Percentiles rank a stretch among this genome's conserved stretches.
phyloP scores from a whole-genome alignment of 2,888 invertebrate species.

The Temnothorax rugatulus region DNA sequence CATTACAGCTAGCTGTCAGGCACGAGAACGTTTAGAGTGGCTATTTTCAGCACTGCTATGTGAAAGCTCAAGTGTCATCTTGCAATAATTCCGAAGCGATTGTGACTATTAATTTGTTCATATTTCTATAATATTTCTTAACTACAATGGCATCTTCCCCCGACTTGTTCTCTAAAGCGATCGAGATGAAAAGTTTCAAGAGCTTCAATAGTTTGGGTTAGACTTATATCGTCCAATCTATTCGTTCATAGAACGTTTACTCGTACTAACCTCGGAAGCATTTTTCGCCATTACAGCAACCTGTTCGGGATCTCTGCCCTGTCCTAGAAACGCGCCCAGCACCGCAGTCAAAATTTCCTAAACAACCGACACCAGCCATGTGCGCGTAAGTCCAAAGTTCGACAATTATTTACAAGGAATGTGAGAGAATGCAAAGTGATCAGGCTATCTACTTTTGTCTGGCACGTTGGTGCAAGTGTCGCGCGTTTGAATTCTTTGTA shows the following conservation, averaged over 20 bases:
- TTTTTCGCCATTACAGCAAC: constrained; percentile 98
- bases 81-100: too few species aligned
- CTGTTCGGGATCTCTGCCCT: constrained; percentile 95
- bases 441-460: not conserved
- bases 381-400: constrained; percentile 79
- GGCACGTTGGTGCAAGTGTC: constrained; percentile 5
- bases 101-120: too few species aligned
- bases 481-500: not conserved
- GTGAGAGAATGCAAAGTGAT: not conserved
- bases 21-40: too few species aligned
- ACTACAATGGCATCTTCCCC: too few species aligned
- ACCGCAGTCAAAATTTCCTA: constrained; percentile 97
- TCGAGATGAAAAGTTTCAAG: not conserved
- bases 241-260: constrained; percentile 30
- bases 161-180: not conserved
- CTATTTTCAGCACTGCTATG: too few species aligned
- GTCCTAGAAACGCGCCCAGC: constrained; percentile 95
- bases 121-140: too few species aligned
- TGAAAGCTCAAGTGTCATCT: too few species aligned
- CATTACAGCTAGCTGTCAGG: too few species aligned
- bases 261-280: constrained; percentile 95
- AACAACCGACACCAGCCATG: constrained; percentile 87
- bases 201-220: not conserved
- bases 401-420: constrained; percentile 77
- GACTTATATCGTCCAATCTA: not conserved